A percentile compares a stretch with the other conserved stretches of the same genome.
Conservation (phyloP, 2,113 vertebrate genomes). For the Girardinichthys multiradiatus region DNA sequence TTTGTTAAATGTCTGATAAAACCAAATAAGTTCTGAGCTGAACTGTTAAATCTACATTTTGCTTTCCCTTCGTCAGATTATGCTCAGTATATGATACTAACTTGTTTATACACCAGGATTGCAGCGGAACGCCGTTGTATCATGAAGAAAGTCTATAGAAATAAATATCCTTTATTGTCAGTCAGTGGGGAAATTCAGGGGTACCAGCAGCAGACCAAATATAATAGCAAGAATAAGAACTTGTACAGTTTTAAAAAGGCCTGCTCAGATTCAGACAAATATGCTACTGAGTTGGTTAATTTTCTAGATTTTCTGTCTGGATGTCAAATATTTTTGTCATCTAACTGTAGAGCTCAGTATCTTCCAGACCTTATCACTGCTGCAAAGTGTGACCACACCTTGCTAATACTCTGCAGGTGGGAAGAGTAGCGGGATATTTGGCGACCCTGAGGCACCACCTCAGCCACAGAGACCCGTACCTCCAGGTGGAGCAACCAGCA, state of each 20-base stretch:
- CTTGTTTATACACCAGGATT: not conserved
- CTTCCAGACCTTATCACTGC: not conserved
- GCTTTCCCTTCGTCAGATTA: no score
- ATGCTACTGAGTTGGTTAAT: not conserved
- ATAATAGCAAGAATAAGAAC: not conserved
- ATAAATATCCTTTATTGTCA: not conserved
- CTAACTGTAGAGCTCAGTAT: not conserved
- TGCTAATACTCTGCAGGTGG: conserved; percentile 71
- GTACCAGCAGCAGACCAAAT: not conserved
- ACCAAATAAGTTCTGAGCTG: conserved; percentile 6
- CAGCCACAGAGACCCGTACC: conserved; percentile 78
- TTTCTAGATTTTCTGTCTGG: not conserved
- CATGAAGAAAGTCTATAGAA: not conserved
- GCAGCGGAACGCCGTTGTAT: not conserved
- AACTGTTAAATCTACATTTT: not conserved
- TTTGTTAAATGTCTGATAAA: conserved; percentile 7
- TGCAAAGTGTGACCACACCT: not conserved
- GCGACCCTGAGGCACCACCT: conserved; percentile 75
- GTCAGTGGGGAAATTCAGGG: not conserved
- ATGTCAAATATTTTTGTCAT: not conserved
- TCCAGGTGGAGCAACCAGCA: conserved; percentile 82
- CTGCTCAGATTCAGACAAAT: not conserved
- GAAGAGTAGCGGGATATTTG: conserved; percentile 90
- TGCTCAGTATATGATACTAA: not conserved
- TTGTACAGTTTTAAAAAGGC: not conserved